Percentiles rank a stretch among this genome's conserved stretches.
These are phyloP conservation scores for Anaspis maculata DNA, from an alignment of 2,888 invertebrate species.

Conservation along the genomic window DNA sequence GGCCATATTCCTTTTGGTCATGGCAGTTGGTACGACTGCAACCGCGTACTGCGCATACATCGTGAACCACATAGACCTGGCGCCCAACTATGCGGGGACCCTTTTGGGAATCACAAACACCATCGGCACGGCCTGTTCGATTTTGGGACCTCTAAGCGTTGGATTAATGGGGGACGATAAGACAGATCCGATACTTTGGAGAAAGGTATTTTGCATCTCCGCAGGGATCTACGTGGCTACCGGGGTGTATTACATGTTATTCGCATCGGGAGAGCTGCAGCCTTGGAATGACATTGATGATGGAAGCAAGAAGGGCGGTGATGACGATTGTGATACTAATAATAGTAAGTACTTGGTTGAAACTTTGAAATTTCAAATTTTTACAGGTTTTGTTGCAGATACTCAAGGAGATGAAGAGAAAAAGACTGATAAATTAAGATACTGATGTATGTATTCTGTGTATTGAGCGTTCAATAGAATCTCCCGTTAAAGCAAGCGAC, in stretches of 20 bases:
- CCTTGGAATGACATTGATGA: slow-evolving; percentile 53
- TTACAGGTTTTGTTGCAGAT: no score
- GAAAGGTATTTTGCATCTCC: slow-evolving; percentile 61
- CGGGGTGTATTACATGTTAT: slow-evolving; percentile 56
- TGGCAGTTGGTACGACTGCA: slow-evolving; percentile 64
- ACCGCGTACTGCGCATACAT: slow-evolving; percentile 57
- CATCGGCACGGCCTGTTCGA: slow-evolving; percentile 63
- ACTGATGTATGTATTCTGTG: no score
- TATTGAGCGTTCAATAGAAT: no score
- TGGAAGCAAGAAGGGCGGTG: not conserved
- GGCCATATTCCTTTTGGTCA: slow-evolving; percentile 54
- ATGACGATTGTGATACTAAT: no score
- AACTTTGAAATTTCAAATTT: no score
- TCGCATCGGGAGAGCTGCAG: slow-evolving; percentile 55
- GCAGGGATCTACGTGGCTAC: slow-evolving; percentile 57
- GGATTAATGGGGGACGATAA: slow-evolving; percentile 56
- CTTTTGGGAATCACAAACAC: slow-evolving; percentile 76
- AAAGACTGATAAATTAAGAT: no score
- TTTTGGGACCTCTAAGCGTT: slow-evolving; percentile 64
- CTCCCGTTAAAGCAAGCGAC: no score
- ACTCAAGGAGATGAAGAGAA: no score
- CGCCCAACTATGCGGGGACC: slow-evolving; percentile 72
- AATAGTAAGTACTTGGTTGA: no score
- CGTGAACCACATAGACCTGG: slow-evolving; percentile 71
- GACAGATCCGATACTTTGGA: slow-evolving; percentile 55